A percentile compares a stretch with the other conserved stretches of the same genome.
These are phyloP conservation scores for Girardinus metallicus DNA, from an alignment of 2,797 vertebrate genomes.

Conservation along the genomic window DNA sequence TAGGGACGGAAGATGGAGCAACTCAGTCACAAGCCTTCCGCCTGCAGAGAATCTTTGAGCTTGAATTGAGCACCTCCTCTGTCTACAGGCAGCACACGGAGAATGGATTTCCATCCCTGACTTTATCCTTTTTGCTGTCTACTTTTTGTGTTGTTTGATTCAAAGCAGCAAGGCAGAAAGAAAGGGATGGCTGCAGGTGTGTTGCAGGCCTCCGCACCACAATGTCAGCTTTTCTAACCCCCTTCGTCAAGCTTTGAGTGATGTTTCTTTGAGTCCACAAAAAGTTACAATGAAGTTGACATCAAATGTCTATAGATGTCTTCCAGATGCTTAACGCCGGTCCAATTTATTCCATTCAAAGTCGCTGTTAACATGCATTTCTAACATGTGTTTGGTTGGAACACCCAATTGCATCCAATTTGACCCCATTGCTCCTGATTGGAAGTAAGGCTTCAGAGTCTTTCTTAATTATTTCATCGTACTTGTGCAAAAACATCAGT, in stretches of 20 bases:
- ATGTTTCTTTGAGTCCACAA: neutral
- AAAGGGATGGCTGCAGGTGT: conserved; percentile 51
- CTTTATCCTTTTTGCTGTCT: conserved; percentile 66
- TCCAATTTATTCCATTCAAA: neutral
- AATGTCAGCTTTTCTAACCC: conserved; percentile 1
- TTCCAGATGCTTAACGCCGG: neutral
- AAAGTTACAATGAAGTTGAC: neutral
- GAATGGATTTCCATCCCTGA: conserved; percentile 69
- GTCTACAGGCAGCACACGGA: conserved; percentile 52
- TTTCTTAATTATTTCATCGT: neutral
- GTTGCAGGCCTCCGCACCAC: conserved; percentile 35
- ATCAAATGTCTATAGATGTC: neutral
- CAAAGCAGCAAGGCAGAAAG: conserved; percentile 62
- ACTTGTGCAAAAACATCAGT: neutral
- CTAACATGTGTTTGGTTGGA: neutral
- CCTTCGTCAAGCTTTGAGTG: neutral
- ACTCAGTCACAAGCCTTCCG: conserved; percentile 43
- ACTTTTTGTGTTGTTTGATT: conserved; percentile 68
- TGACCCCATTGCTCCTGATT: neutral
- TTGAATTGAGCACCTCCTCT: conserved; percentile 60
- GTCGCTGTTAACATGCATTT: no score
- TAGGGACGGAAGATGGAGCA: conserved; percentile 60
- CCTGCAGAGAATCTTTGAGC: conserved; percentile 63
- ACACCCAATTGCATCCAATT: neutral
- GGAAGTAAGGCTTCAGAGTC: neutral